Evolutionary conservation across 2,888 invertebrate genomes (phyloP).

Genomic region (Lepetodrilus schrolli): DNA sequence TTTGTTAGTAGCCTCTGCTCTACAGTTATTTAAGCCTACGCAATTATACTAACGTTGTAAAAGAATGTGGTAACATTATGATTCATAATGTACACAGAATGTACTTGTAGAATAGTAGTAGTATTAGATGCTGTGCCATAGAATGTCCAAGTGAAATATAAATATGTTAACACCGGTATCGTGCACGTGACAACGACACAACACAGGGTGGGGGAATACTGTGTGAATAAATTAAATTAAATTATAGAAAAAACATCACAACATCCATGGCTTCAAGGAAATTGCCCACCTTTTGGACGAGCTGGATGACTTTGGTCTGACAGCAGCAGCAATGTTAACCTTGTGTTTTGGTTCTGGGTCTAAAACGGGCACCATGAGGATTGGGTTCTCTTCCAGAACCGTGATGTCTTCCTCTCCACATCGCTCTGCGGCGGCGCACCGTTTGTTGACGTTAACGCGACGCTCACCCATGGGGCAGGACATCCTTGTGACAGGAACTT

Average conservation of each 20-base stretch:
- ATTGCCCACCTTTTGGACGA: conserved; percentile 28
- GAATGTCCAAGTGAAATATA: no score
- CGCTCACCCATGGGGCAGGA: conserved; percentile 48
- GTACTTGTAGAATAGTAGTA: no score
- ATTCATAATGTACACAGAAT: no score
- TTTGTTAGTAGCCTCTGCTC: no score
- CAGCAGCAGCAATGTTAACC: conserved; percentile 13
- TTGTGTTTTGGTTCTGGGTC: conserved; percentile 28
- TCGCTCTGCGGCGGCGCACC: conserved; percentile 28
- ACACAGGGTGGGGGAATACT: not conserved
- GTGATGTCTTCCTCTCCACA: conserved; percentile 31
- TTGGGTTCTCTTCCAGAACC: conserved; percentile 30
- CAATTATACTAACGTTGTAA: no score
- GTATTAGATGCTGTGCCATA: no score
- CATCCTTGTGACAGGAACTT: conserved; percentile 36
- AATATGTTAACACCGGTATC: no score
- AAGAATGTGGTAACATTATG: no score
- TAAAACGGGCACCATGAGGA: conserved; percentile 29
- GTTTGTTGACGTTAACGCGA: conserved; percentile 36
- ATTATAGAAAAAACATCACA: not conserved
- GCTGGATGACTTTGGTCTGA: not conserved
- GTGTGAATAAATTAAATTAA: no score
- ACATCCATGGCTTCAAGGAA: not conserved
- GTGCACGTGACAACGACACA: no score
- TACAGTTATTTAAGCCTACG: no score